Percentiles rank a stretch among this genome's conserved stretches.
These are phyloP conservation scores for Aspidoscelis tigris DNA, from an alignment of 2,113 vertebrate genomes.

Conservation along the genomic window DNA sequence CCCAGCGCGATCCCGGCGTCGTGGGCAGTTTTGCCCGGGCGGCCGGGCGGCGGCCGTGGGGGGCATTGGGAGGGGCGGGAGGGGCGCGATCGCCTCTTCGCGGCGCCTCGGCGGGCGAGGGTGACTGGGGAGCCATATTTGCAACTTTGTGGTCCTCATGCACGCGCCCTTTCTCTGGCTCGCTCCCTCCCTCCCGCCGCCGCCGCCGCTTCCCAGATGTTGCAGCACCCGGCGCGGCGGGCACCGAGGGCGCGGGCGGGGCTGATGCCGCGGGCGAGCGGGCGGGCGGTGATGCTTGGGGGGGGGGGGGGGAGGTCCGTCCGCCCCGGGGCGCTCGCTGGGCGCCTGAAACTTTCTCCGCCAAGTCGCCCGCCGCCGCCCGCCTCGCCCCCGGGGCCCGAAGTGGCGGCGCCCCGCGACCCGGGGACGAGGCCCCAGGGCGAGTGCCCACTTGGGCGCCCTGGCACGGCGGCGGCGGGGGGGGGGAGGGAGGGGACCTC, in stretches of 20 bases:
- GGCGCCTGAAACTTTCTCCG: no score
- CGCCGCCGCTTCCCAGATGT: conserved; percentile 67
- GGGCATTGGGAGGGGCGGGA: conserved; percentile 68
- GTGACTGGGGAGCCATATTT: conserved; percentile 90
- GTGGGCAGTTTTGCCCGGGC: not conserved
- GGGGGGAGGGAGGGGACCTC: not conserved
- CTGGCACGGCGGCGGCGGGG: not conserved
- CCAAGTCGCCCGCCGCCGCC: conserved; percentile 26
- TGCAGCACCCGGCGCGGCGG: conserved; percentile 46
- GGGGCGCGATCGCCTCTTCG: conserved; percentile 57
- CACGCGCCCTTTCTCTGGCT: conserved; percentile 82
- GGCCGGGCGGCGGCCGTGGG: not conserved
- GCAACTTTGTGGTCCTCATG: conserved; percentile 91
- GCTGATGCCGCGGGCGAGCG: no score
- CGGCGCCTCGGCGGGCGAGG: conserved; percentile 84
- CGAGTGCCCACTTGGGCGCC: not conserved
- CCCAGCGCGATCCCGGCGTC: not conserved
- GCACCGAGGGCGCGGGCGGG: not conserved
- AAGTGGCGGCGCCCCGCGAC: conserved; percentile 47
- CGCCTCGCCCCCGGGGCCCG: conserved; percentile 40
- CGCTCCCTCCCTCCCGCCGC: conserved; percentile 42
- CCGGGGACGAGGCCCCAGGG: conserved; percentile 21
- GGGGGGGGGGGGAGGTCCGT: conserved; percentile 14
- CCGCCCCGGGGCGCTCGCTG: not conserved
- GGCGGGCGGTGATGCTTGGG: no score